Percentiles rank a stretch among this genome's conserved stretches.
Evolutionary conservation across 2,113 vertebrate genomes (phyloP).

Genomic region (Hucho hucho): DNA sequence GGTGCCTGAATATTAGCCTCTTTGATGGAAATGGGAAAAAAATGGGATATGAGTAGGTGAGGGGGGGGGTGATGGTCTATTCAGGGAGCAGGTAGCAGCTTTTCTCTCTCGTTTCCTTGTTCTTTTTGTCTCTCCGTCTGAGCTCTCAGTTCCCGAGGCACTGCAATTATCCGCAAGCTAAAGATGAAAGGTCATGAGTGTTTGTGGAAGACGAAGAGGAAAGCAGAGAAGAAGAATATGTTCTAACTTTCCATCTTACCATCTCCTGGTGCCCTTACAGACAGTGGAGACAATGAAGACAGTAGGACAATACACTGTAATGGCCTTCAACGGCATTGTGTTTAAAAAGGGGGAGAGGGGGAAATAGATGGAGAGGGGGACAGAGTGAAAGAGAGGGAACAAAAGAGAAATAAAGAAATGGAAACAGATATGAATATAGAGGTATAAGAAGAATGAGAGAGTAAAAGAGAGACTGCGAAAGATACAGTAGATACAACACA

Average conservation of each 20-base stretch:
- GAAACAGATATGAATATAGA: slow-evolving; percentile 28
- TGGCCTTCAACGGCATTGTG: not conserved
- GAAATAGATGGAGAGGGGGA: slow-evolving; percentile 6
- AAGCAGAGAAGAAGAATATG: slow-evolving; percentile 34
- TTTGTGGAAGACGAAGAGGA: slow-evolving; percentile 41
- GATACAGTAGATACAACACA: too few relatives aligned
- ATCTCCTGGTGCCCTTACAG: slow-evolving; percentile 18
- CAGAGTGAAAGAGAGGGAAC: slow-evolving; percentile 29
- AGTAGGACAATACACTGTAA: not conserved
- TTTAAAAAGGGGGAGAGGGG: not conserved
- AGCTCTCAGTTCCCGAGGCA: slow-evolving; percentile 50
- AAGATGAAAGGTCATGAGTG: slow-evolving; percentile 64
- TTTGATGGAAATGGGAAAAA: slow-evolving; percentile 49
- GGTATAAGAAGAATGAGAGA: not conserved
- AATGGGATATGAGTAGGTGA: slow-evolving; percentile 15
- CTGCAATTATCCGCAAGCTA: slow-evolving; percentile 57
- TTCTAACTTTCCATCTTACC: slow-evolving; percentile 27
- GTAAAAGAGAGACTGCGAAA: not conserved
- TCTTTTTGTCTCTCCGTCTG: slow-evolving; percentile 36
- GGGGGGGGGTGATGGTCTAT: slow-evolving; percentile 22
- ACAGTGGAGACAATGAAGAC: not conserved
- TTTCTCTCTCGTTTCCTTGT: slow-evolving; percentile 48
- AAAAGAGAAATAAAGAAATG: slow-evolving; percentile 10
- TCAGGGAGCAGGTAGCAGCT: slow-evolving; percentile 48
- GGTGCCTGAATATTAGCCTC: slow-evolving; percentile 55